Evolutionary conservation across 2,888 invertebrate species (phyloP).

Genomic region (Pheosia tremula): DNA sequence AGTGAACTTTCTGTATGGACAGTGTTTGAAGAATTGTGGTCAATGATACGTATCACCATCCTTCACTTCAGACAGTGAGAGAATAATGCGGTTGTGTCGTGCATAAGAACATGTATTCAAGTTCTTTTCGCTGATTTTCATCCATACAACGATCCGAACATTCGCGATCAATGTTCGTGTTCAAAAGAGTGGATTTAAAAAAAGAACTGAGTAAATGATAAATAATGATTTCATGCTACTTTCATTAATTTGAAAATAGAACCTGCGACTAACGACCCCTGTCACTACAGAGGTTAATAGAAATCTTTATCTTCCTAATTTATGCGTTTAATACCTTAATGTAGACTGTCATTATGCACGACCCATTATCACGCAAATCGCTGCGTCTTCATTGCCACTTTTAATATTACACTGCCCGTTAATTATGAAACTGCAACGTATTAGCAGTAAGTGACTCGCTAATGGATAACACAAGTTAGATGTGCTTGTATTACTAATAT

Average conservation of each 20-base stretch:
- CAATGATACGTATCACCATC: too few relatives aligned
- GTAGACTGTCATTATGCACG: constrained; percentile 28
- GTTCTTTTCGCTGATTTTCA: too few relatives aligned
- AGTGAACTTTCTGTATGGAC: too few relatives aligned
- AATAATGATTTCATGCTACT: background rate
- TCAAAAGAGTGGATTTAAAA: background rate
- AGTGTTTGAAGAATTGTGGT: too few relatives aligned
- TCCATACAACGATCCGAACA: too few relatives aligned
- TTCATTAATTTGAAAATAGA: constrained; percentile 1
- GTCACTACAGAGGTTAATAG: constrained; percentile 5
- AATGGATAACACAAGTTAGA: constrained; percentile 19
- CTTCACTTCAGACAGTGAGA: too few relatives aligned
- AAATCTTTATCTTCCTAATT: constrained; percentile 29
- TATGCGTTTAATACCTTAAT: constrained; percentile 40
- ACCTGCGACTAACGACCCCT: background rate
- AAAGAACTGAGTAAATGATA: background rate
- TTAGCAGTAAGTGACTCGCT: constrained; percentile 24
- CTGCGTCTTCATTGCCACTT: constrained; percentile 27
- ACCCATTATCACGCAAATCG: constrained; percentile 36
- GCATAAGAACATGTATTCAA: too few relatives aligned
- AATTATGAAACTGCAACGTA: constrained; percentile 27
- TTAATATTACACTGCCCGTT: constrained; percentile 23
- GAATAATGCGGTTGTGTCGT: too few relatives aligned
- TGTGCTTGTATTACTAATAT: background rate
- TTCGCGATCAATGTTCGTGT: background rate